phyloP scores from a whole-genome alignment of 2,113 vertebrate species.

The Danionella cerebrum region DNA sequence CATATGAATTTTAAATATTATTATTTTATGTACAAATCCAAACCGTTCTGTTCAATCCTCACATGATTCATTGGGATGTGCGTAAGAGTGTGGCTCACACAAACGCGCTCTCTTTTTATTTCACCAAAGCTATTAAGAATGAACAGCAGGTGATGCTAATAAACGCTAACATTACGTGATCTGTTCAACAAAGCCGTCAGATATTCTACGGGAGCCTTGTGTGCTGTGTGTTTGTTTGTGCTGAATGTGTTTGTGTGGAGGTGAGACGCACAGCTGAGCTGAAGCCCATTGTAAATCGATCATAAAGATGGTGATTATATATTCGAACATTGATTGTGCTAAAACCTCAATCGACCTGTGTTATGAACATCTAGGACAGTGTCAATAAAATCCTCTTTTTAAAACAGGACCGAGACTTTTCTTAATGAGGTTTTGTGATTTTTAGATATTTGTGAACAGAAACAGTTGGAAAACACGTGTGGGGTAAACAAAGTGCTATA shows the following conservation, averaged over 20 bases:
- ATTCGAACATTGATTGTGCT: slow-evolving; percentile 43
- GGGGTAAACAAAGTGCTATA: no score
- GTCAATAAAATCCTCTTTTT: slow-evolving; percentile 44
- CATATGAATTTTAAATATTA: not conserved
- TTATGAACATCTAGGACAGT: slow-evolving; percentile 55
- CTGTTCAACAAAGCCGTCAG: not conserved
- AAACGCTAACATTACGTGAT: not conserved
- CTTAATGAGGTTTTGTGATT: no score
- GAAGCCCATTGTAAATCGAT: slow-evolving; percentile 48
- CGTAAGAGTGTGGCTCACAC: not conserved
- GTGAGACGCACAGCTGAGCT: slow-evolving; percentile 39
- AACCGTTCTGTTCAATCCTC: no score
- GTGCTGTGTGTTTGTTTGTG: not conserved
- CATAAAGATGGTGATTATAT: slow-evolving; percentile 35
- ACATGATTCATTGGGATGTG: no score
- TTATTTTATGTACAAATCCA: not conserved
- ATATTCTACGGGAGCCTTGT: slow-evolving; percentile 7
- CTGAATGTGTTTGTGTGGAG: slow-evolving; percentile 3
- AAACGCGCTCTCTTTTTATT: no score
- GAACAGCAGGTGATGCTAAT: not conserved
- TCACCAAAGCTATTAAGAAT: slow-evolving; percentile 64
- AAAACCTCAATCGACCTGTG: slow-evolving; percentile 50
- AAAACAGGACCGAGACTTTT: slow-evolving; percentile 16
- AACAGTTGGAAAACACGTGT: no score
- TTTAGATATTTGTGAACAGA: no score